Percentiles rank a stretch among this genome's conserved stretches.
Evolutionary conservation across 2,888 invertebrate species (phyloP).

Genomic region (Chelonus formosanus): DNA sequence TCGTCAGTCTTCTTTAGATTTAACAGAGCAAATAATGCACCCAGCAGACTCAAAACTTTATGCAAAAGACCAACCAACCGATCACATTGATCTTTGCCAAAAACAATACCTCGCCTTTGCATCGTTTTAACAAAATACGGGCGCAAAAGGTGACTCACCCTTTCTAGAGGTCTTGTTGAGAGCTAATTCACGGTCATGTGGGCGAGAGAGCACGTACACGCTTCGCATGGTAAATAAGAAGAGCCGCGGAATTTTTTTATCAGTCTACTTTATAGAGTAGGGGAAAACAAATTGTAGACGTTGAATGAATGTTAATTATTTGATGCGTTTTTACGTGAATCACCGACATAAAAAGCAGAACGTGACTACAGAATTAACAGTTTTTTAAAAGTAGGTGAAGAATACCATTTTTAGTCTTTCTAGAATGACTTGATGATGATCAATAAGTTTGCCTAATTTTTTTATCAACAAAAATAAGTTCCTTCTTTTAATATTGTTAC

Average conservation of each 20-base stretch:
- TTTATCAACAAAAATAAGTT: too few species aligned
- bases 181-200: constrained; percentile 20
- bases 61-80: constrained; percentile 56
- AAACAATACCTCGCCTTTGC: constrained; percentile 58
- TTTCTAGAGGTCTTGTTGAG: background rate
- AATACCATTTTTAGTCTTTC: too few species aligned
- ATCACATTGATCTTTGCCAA: constrained; percentile 61
- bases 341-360: constrained; percentile 35
- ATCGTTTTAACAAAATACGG: constrained; percentile 49
- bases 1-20: constrained; percentile 52
- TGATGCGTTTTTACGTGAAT: constrained; percentile 17
- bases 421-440: too few species aligned
- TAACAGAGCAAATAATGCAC: constrained; percentile 57
- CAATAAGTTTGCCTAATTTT: too few species aligned
- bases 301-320: constrained; percentile 19
- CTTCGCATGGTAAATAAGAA: constrained; percentile 24
- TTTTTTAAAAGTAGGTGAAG: too few species aligned
- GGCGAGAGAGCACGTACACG: constrained; percentile 20
- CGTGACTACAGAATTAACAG: constrained; percentile 34
- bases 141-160: too few species aligned
- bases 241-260: constrained; percentile 10
- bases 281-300: constrained; percentile 19
- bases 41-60: constrained; percentile 40
- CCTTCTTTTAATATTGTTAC: too few species aligned
- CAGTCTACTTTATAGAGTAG: background rate